phyloP scores from a whole-genome alignment of 2,888 invertebrate species.

The Mallateleia sp. region DNA sequence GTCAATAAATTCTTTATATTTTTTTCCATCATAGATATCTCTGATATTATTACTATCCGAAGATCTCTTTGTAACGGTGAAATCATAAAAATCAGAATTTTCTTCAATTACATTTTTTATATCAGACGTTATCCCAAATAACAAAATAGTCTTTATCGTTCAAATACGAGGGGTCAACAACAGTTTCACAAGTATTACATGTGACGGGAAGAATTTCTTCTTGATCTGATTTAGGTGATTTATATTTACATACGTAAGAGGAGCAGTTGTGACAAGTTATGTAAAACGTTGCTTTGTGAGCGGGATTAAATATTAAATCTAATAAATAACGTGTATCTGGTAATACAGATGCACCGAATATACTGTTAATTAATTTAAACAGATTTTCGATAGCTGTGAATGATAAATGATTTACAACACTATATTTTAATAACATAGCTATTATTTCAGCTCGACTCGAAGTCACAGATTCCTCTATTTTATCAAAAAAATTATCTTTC shows the following conservation, averaged over 20 bases:
- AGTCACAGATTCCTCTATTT: not conserved
- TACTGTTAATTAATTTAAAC: slow-evolving; percentile 25
- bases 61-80: slow-evolving; percentile 39
- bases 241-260: not conserved
- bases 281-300: slow-evolving; percentile 14
- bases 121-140: slow-evolving; percentile 56
- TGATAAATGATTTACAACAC: not conserved
- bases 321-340: slow-evolving; percentile 43
- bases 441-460: slow-evolving; percentile 10
- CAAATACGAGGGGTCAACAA: not conserved
- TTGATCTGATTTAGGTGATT: not conserved
- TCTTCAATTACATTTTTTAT: slow-evolving; percentile 53
- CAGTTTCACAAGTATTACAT: slow-evolving; percentile 6
- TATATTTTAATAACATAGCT: slow-evolving; percentile 4
- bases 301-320: slow-evolving; percentile 39
- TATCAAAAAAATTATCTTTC: not conserved
- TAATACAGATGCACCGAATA: slow-evolving; percentile 14
- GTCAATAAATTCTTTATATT: slow-evolving; percentile 59
- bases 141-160: slow-evolving; percentile 39
- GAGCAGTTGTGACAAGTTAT: slow-evolving; percentile 21
- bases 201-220: not conserved
- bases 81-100: slow-evolving; percentile 57
- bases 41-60: slow-evolving; percentile 12
- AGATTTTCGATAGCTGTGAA: slow-evolving; percentile 8
- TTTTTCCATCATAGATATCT: slow-evolving; percentile 71